Evolutionary conservation across 92 coral and sea anemone genomes (phyloP).

Genomic region (Bergia sp.): DNA sequence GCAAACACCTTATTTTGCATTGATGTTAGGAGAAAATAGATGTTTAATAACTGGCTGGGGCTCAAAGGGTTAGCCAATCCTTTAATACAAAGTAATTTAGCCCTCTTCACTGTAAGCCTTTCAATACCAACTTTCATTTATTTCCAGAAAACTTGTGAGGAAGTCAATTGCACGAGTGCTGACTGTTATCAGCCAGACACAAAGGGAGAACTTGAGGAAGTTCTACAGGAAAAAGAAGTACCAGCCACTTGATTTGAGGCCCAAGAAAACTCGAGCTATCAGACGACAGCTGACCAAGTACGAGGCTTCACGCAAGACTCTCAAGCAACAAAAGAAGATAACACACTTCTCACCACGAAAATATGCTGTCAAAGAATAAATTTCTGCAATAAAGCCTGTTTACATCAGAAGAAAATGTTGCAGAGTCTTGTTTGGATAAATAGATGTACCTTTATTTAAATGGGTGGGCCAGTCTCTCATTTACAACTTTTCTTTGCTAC

Average conservation of each 20-base stretch:
- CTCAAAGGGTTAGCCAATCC: no score
- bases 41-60: no score
- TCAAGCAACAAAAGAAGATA: slow-evolving; percentile 93
- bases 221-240: slow-evolving; percentile 93
- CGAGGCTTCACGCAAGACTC: slow-evolving; percentile 86
- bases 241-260: slow-evolving; percentile 94
- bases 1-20: no score
- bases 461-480: no score
- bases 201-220: slow-evolving; percentile 94
- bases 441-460: no score
- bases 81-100: neutral
- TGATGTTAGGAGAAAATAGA: no score
- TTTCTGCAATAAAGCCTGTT: slow-evolving; percentile 60
- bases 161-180: slow-evolving; percentile 94
- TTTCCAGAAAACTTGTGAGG: slow-evolving; percentile 87
- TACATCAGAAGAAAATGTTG: neutral
- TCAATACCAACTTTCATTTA: neutral
- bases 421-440: no score
- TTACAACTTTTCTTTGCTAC: no score
- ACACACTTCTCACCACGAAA: slow-evolving; percentile 88
- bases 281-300: slow-evolving; percentile 88
- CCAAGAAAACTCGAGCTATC: slow-evolving; percentile 95
- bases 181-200: slow-evolving; percentile 96
- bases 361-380: slow-evolving; percentile 98
- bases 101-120: neutral